Base-by-base conservation (phyloP, 2,113 vertebrate genomes). In the Nothobranchius furzeri region DNA sequence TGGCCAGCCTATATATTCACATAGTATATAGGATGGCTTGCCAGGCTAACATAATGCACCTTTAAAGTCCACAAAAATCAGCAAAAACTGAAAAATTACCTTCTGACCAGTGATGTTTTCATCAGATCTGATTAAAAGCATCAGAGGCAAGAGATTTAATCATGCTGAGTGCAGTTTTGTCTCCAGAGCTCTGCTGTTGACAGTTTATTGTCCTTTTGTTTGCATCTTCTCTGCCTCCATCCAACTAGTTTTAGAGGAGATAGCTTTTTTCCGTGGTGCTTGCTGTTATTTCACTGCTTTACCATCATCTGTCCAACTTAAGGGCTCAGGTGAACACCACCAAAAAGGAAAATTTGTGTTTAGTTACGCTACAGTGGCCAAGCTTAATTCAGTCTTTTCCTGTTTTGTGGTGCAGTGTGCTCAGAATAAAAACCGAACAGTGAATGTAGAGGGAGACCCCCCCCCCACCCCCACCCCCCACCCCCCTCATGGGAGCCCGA, bases 221-320 rank as follows among this genome's bases (percentile, higher is more conserved):
- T 68, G 46, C 68, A 45, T 58, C 49, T 49, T 36, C 55, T 77
- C 70, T 74, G 65, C 73, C 45, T 55, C 60, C 11, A 24, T 75
- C 58, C 67, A 70, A 68, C 67, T 77, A 75, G 46, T 87, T 81
- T 76, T 3, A 1, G 73, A 35, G 12, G 49, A 79, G 57, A 76
- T 78, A 60, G 60, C 60, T 75, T 79, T 80, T 78, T 64, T 80
- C 12, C 78, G 66, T 54, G 60, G 71, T 76, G 12, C 48, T 75
- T 72, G 67, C 71, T 82, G 62, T 72, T 84, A 72, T 70, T 11
- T 54, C 43, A 14, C 58, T 24, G 67, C 48, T 79, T 71, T 68
- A 40, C 60, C 49, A 65, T 74, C 63, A 75, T 88, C 85, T 79
- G 78, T 85, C 67, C 76, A 79, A 71, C 65, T 84, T 85, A 81